Conservation (phyloP, 2,113 vertebrate species). For the Cervus canadensis region DNA sequence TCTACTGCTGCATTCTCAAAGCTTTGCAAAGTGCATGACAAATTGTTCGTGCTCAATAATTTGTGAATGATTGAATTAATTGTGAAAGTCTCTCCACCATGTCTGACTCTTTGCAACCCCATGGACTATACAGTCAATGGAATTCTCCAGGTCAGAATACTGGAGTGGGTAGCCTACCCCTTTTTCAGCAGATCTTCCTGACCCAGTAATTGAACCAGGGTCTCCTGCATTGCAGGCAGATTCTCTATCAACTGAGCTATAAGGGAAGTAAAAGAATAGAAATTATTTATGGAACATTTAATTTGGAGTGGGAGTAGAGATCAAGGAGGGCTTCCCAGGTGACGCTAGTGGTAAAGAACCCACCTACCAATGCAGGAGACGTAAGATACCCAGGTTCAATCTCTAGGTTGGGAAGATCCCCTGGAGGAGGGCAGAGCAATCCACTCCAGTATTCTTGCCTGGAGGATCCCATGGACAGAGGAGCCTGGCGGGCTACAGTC, state of each 20-base stretch:
- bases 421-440: neutral
- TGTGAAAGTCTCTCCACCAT: neutral
- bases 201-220: neutral
- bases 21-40: neutral
- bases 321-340: neutral
- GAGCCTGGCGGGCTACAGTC: neutral
- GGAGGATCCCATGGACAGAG: neutral
- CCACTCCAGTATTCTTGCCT: neutral
- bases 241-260: neutral
- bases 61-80: neutral
- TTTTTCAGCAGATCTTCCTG: neutral
- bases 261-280: neutral
- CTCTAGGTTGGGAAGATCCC: neutral
- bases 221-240: neutral
- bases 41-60: neutral
- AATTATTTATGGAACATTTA: neutral
- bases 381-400: neutral
- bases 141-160: neutral
- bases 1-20: neutral
- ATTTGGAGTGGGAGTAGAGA: neutral
- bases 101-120: neutral
- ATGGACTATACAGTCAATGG: neutral
- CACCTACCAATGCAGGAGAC: neutral
- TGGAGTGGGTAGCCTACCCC: neutral
- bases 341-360: neutral